phyloP scores from a whole-genome alignment of 2,888 invertebrate species.

The Pammene fasciana region DNA sequence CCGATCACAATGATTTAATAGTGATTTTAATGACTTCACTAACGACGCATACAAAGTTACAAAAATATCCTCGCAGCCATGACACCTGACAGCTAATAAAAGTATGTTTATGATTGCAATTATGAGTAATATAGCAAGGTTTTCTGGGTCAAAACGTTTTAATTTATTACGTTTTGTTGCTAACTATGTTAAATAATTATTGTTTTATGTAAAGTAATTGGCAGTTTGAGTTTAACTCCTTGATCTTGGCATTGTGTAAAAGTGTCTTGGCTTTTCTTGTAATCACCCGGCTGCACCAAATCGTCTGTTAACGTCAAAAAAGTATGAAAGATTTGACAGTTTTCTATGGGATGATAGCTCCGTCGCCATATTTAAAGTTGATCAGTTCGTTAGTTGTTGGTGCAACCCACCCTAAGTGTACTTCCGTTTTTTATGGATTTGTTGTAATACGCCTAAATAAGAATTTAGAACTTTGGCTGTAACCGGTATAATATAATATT shows the following conservation, averaged over 20 bases:
- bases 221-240: background rate
- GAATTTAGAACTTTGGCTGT: too few relatives aligned
- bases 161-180: slow-evolving; percentile 15
- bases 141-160: slow-evolving; percentile 35
- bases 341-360: too few relatives aligned
- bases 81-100: slow-evolving; percentile 33
- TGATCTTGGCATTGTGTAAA: slow-evolving; percentile 4
- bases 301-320: too few relatives aligned
- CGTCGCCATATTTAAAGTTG: too few relatives aligned
- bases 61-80: slow-evolving; percentile 23
- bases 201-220: slow-evolving; percentile 11
- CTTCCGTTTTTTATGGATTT: too few relatives aligned
- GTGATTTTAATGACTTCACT: slow-evolving; percentile 50
- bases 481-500: too few relatives aligned
- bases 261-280: background rate
- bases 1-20: slow-evolving; percentile 57
- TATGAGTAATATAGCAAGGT: slow-evolving; percentile 36
- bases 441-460: too few relatives aligned
- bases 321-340: too few relatives aligned
- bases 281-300: too few relatives aligned
- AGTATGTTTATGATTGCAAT: slow-evolving; percentile 36
- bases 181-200: slow-evolving; percentile 10
- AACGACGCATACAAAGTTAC: slow-evolving; percentile 35
- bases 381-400: too few relatives aligned
- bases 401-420: too few relatives aligned